Evolutionary conservation across 2,888 invertebrate genomes (phyloP).

Genomic region (Aporophyla lueneburgensis): DNA sequence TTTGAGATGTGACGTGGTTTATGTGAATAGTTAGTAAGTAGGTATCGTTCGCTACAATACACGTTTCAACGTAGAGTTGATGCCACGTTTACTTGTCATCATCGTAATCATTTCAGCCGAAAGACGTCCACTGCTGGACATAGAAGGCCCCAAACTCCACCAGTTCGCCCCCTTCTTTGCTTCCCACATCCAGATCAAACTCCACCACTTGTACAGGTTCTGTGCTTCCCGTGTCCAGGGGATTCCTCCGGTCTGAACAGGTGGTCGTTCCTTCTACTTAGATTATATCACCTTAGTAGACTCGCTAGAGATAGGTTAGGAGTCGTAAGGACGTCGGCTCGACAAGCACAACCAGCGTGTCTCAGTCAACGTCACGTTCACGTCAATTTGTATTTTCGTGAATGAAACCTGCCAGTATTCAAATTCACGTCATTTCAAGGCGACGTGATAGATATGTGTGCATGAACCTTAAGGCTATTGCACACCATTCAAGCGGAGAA

Average conservation of each 20-base stretch:
- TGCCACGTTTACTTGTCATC: neutral
- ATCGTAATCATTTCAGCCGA: too few species aligned
- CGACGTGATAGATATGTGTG: neutral
- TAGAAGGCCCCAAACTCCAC: too few species aligned
- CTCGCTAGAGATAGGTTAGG: neutral
- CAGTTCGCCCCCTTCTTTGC: too few species aligned
- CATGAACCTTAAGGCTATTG: neutral
- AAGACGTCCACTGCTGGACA: too few species aligned
- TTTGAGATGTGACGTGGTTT: neutral
- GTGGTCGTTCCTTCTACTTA: neutral
- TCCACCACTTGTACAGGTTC: too few species aligned
- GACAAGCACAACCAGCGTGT: neutral
- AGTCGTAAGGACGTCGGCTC: too few species aligned
- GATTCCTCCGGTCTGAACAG: too few species aligned
- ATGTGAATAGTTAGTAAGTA: neutral
- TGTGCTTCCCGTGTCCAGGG: too few species aligned
- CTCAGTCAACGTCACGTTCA: neutral
- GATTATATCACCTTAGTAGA: neutral
- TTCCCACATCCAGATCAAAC: too few species aligned
- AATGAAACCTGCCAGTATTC: neutral
- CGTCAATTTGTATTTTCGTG: neutral
- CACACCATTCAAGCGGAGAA: neutral
- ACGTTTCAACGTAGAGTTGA: neutral
- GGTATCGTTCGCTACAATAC: neutral
- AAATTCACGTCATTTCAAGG: neutral